These are phyloP conservation scores for Pachyuromys duprasi DNA, from an alignment of 2,797 vertebrate species.

Conservation along the genomic window DNA sequence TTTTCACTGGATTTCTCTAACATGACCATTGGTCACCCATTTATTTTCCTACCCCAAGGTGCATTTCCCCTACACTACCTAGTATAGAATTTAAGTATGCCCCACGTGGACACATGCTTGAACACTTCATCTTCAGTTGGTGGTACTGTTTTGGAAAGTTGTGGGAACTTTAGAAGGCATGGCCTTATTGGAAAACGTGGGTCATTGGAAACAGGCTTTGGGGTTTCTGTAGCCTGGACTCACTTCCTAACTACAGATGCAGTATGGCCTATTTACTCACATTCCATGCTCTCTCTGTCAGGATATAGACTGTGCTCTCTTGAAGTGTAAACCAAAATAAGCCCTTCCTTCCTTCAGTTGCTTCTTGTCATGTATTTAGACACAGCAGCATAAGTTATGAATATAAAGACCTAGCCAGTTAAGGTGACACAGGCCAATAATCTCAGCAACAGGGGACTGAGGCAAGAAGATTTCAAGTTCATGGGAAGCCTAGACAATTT, in stretches of 20 bases:
- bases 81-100: neutral
- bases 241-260: neutral
- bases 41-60: neutral
- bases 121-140: neutral
- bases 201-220: neutral
- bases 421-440: no score
- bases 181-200: neutral
- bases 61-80: neutral
- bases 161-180: neutral
- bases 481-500: neutral
- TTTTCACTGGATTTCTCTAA: neutral
- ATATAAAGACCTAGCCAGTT: neutral
- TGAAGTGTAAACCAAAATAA: neutral
- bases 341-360: neutral
- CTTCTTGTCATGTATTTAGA: neutral
- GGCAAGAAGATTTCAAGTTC: neutral
- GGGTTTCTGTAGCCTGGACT: neutral
- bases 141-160: neutral
- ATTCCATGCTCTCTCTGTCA: neutral
- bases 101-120: neutral
- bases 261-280: no score
- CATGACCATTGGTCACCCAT: neutral
- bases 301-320: neutral
- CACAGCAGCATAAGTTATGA: neutral
- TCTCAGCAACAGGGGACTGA: neutral